A percentile compares a stretch with the other conserved stretches of the same genome.
Evolutionary conservation across 30 jellyfish, hydroid and myxozoan species (phyloP).

Genomic region (Sanderia malayensis): DNA sequence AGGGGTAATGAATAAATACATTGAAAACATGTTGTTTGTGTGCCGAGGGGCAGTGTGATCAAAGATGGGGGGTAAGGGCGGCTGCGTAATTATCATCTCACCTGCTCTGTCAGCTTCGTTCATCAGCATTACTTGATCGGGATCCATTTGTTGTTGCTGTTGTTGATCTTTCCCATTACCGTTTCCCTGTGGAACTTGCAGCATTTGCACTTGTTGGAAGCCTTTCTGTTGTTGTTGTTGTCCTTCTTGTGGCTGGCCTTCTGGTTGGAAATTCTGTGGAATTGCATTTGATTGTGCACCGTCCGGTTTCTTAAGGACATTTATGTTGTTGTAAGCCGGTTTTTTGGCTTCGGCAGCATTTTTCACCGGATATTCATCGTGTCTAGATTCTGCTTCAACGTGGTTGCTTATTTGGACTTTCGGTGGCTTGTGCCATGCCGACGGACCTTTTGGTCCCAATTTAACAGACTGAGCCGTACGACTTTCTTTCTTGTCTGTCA

Average conservation of each 20-base stretch:
- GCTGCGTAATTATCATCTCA: slow-evolving; percentile 12
- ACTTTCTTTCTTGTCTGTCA: neutral
- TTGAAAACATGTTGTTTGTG: too few species aligned
- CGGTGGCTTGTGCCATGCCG: slow-evolving; percentile 70
- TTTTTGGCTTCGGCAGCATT: neutral
- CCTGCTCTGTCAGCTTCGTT: slow-evolving; percentile 66
- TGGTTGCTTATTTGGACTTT: slow-evolving; percentile 20
- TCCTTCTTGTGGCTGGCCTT: slow-evolving; percentile 5
- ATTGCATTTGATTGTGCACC: neutral
- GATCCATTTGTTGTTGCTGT: slow-evolving; percentile 60
- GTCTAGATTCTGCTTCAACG: slow-evolving; percentile 52
- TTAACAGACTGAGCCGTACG: slow-evolving; percentile 8
- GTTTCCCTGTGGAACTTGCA: neutral
- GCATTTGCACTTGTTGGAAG: slow-evolving; percentile 13
- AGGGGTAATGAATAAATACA: too few species aligned
- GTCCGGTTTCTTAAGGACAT: neutral
- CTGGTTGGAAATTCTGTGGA: neutral
- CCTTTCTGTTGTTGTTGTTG: slow-evolving; percentile 27
- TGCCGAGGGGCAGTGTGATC: too few species aligned
- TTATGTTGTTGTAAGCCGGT: too few species aligned
- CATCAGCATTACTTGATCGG: slow-evolving; percentile 52
- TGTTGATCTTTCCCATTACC: slow-evolving; percentile 22
- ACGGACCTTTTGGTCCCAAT: slow-evolving; percentile 71
- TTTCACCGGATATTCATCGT: slow-evolving; percentile 29
- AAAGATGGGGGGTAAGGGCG: too few species aligned